These are phyloP conservation scores for Holacanthus passer DNA, from an alignment of 2,113 vertebrate genomes.

Conservation along the genomic window DNA sequence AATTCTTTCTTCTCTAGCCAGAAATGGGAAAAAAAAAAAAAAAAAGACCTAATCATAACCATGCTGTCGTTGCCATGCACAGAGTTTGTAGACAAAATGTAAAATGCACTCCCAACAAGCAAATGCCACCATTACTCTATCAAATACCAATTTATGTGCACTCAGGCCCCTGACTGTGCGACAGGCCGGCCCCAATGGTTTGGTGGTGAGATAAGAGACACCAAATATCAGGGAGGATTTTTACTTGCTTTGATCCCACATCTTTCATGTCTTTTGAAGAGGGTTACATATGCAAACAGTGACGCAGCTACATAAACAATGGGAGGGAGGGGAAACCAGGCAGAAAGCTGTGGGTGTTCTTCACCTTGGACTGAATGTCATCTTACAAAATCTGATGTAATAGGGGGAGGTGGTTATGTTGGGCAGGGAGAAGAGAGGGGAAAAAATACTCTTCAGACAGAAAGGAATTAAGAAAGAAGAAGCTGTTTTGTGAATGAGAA, in stretches of 20 bases:
- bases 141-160: background rate
- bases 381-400: background rate
- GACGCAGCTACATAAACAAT: background rate
- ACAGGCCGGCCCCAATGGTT: conserved; percentile 4
- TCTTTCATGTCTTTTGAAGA: conserved; percentile 9
- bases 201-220: background rate
- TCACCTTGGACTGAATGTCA: background rate
- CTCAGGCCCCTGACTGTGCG: background rate
- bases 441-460: background rate
- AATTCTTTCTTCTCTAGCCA: background rate
- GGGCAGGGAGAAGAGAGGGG: background rate
- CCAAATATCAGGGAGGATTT: background rate
- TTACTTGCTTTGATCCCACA: conserved; percentile 5
- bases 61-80: too few species aligned
- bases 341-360: background rate
- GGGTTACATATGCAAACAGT: conserved; percentile 10
- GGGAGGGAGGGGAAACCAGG: background rate
- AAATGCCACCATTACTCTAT: background rate
- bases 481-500: conserved; percentile 56
- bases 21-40: background rate
- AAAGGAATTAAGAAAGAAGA: conserved; percentile 23
- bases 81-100: background rate
- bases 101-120: background rate
- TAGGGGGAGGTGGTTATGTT: background rate
- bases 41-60: too few species aligned